phyloP scores from a whole-genome alignment of 2,797 vertebrate genomes.

The Mergus octosetaceus region DNA sequence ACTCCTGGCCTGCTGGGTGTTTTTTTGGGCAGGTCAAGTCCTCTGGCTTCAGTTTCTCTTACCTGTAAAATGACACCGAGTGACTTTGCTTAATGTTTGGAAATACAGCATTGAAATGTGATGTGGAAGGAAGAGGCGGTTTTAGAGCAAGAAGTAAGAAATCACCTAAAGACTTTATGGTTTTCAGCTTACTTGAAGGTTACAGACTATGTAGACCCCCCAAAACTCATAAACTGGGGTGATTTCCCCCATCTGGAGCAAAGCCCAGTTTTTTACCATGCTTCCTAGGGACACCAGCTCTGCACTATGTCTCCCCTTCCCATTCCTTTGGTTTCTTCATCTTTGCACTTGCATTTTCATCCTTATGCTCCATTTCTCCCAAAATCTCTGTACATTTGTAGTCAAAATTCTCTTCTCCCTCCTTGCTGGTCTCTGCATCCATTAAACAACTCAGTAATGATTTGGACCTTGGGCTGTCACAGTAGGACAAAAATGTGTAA shows the following conservation, averaged over 20 bases:
- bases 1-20: background rate
- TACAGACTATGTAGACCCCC: background rate
- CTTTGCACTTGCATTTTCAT: background rate
- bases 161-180: background rate
- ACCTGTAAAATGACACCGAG: background rate
- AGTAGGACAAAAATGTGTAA: background rate
- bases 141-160: background rate
- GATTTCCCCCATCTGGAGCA: background rate
- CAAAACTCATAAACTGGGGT: background rate
- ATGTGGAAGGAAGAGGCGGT: background rate
- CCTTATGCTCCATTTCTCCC: background rate
- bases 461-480: background rate
- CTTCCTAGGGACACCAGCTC: background rate
- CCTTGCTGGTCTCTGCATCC: background rate
- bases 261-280: background rate
- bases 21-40: background rate
- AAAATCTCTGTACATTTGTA: background rate
- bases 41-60: background rate
- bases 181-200: background rate
- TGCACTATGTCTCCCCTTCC: background rate
- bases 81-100: background rate
- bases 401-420: background rate
- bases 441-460: accelerated
- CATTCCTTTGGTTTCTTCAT: background rate
- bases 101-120: background rate